Evolutionary conservation across 2,797 vertebrate genomes (phyloP).

Genomic region (Ataeniobius toweri): DNA sequence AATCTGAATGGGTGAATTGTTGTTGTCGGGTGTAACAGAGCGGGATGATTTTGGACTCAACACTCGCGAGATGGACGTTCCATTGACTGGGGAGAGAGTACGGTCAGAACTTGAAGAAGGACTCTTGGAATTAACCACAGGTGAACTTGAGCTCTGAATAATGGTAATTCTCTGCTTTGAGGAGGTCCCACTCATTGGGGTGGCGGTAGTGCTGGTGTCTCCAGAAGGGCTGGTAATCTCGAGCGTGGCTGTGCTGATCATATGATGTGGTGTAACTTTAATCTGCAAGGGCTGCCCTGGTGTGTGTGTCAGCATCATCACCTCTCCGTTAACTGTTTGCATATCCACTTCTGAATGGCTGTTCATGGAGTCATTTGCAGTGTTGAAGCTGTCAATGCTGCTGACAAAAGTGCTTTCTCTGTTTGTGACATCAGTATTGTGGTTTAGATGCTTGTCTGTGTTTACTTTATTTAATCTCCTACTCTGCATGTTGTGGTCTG

Average conservation of each 20-base stretch:
- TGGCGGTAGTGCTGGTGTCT: conserved; percentile 92
- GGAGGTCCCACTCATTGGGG: conserved; percentile 88
- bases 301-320: conserved; percentile 88
- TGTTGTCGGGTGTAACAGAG: conserved; percentile 87
- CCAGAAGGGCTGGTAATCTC: conserved; percentile 91
- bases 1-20: conserved; percentile 88
- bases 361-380: conserved; percentile 79
- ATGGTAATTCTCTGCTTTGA: conserved; percentile 96
- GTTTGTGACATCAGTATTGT: conserved; percentile 75
- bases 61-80: conserved; percentile 81
- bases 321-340: conserved; percentile 84
- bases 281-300: conserved; percentile 93
- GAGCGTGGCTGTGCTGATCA: conserved; percentile 90
- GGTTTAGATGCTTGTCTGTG: conserved; percentile 78
- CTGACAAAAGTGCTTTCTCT: conserved; percentile 79
- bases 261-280: conserved; percentile 93
- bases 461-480: conserved; percentile 82
- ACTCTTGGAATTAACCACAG: conserved; percentile 82
- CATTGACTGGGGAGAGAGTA: conserved; percentile 81
- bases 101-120: conserved; percentile 81
- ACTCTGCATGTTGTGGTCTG: conserved; percentile 82
- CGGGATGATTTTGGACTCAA: conserved; percentile 86
- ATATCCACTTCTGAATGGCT: conserved; percentile 83
- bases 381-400: conserved; percentile 75
- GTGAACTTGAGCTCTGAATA: conserved; percentile 87